Conservation (phyloP, 2,113 vertebrate genomes). For the Guaruba guarouba region DNA sequence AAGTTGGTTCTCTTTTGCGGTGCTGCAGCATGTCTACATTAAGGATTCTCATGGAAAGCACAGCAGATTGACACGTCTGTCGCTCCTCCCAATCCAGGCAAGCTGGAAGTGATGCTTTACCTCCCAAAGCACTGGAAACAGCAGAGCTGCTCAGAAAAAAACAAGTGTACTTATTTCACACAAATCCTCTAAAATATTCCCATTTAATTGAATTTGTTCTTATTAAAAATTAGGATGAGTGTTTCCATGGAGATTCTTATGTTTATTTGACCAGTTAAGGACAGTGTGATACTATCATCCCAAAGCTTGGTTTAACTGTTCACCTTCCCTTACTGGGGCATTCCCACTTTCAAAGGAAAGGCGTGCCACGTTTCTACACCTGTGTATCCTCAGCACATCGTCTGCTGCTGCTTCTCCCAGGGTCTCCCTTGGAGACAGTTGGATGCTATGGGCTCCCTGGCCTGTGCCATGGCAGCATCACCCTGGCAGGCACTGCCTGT, state of each 20-base stretch:
- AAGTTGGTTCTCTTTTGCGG: constrained; percentile 12
- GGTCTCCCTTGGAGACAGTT: neutral
- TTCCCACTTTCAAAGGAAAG: neutral
- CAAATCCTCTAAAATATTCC: neutral
- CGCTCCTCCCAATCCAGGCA: neutral
- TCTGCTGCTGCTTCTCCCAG: neutral
- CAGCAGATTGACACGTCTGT: fast-evolving
- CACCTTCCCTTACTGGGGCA: neutral
- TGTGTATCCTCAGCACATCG: fast-evolving
- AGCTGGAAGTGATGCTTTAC: neutral
- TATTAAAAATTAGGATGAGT: neutral
- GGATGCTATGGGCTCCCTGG: neutral
- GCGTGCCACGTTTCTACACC: neutral
- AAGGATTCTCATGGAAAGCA: neutral
- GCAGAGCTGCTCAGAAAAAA: neutral
- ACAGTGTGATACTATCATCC: neutral
- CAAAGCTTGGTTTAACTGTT: neutral
- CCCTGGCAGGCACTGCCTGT: fast-evolving
- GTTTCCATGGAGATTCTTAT: neutral
- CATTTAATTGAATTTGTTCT: neutral
- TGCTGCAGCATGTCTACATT: constrained; percentile 21
- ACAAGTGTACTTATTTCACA: fast-evolving
- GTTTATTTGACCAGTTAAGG: neutral
- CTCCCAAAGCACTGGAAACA: neutral
- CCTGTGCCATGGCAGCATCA: neutral